Conservation (phyloP, 1,140 invertebrate species). For the Drosophila santomea region DNA sequence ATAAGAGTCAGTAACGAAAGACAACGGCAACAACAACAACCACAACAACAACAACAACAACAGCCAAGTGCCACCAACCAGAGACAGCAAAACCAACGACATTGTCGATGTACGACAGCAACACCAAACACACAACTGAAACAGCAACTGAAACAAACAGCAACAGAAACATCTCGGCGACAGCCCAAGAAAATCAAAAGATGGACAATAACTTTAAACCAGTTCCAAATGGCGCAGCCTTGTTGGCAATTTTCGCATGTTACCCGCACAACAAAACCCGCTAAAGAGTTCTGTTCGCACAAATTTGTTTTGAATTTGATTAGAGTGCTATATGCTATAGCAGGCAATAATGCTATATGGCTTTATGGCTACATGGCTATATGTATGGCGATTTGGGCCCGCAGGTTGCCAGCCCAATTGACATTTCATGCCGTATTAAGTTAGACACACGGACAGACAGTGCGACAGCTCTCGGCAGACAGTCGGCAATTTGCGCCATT, state of each 20-base stretch:
- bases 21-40: slow-evolving; percentile 22
- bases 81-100: slow-evolving; percentile 45
- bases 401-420: slow-evolving; percentile 74
- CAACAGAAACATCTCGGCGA: slow-evolving; percentile 51
- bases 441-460: slow-evolving; percentile 45
- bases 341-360: background rate
- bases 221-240: slow-evolving; percentile 70
- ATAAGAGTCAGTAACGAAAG: slow-evolving; percentile 75
- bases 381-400: slow-evolving; percentile 54
- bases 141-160: slow-evolving; percentile 25
- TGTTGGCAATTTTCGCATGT: slow-evolving; percentile 69
- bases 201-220: slow-evolving; percentile 83
- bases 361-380: slow-evolving; percentile 9
- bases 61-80: slow-evolving; percentile 57
- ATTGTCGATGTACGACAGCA: slow-evolving; percentile 47
- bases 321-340: slow-evolving; percentile 15
- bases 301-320: slow-evolving; percentile 83
- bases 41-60: background rate
- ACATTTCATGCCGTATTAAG: slow-evolving; percentile 79
- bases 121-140: slow-evolving; percentile 27
- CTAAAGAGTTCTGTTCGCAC: slow-evolving; percentile 51
- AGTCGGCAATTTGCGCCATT: slow-evolving; percentile 72
- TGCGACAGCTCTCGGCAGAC: slow-evolving; percentile 41
- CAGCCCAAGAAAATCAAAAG: slow-evolving; percentile 80
- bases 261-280: background rate